Conservation (phyloP, 2,888 invertebrate genomes). For the Petrolisthes cinctipes region DNA sequence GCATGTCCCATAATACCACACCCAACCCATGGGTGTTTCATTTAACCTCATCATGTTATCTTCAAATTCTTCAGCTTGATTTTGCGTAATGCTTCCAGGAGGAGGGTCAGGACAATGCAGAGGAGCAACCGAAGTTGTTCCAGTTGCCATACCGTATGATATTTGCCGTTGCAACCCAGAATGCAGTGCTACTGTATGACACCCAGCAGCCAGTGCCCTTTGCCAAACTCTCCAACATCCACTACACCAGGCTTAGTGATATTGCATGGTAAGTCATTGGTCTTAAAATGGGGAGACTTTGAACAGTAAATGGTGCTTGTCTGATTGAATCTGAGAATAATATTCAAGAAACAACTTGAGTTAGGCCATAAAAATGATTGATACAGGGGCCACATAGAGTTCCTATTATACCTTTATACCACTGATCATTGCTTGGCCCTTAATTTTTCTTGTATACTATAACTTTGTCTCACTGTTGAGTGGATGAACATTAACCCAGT, state of each 20-base stretch:
- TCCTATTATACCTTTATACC: no score
- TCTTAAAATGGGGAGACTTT: no score
- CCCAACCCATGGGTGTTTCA: background rate
- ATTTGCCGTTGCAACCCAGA: constrained; percentile 91
- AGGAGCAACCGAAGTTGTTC: constrained; percentile 66
- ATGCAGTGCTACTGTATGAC: constrained; percentile 86
- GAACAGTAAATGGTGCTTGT: no score
- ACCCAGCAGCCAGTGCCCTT: constrained; percentile 87
- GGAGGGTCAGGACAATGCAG: constrained; percentile 8
- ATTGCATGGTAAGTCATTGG: constrained; percentile 78
- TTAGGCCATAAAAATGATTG: no score
- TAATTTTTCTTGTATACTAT: no score
- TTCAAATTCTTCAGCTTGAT: background rate
- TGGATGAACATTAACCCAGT: no score
- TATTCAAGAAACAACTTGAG: no score
- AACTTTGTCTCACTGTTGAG: no score
- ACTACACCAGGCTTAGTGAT: constrained; percentile 90
- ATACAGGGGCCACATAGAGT: no score
- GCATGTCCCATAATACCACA: background rate
- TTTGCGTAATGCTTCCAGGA: background rate
- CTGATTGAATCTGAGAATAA: no score
- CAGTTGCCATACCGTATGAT: constrained; percentile 83
- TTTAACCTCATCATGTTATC: background rate
- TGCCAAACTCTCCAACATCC: constrained; percentile 84
- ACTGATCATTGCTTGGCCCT: no score